A percentile compares a stretch with the other conserved stretches of the same genome.
Evolutionary conservation across 2,113 vertebrate genomes (phyloP).

Genomic region (Elephas maximus): DNA sequence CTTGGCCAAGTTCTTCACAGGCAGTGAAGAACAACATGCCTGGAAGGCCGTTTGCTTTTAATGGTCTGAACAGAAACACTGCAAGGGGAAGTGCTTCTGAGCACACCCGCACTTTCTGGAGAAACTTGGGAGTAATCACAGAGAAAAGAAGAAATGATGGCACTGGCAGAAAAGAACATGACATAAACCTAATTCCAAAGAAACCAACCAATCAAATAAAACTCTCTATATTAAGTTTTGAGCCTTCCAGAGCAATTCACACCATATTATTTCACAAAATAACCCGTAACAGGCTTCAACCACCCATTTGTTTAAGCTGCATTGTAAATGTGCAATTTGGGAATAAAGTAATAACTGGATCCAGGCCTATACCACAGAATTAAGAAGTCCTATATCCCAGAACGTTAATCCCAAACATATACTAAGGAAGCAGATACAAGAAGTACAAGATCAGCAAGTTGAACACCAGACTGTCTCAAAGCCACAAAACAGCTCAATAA

Average conservation of each 20-base stretch:
- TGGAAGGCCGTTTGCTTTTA: background rate
- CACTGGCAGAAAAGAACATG: background rate
- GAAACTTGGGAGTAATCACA: too few species aligned
- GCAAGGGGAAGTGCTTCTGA: background rate
- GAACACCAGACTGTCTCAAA: background rate
- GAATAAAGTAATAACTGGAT: background rate
- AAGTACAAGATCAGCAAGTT: background rate
- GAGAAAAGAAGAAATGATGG: background rate
- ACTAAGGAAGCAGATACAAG: background rate
- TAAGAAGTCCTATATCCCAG: background rate
- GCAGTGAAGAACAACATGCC: background rate
- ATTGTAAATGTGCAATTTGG: background rate
- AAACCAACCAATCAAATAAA: background rate
- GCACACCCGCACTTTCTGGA: background rate
- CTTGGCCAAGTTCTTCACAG: background rate
- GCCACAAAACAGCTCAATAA: background rate
- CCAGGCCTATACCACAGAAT: background rate
- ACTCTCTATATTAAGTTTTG: background rate
- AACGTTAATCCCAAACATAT: background rate
- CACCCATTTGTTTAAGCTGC: background rate
- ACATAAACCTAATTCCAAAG: background rate
- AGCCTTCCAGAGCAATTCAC: background rate
- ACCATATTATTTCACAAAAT: background rate
- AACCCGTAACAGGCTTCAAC: background rate
- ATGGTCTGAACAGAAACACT: background rate